Evolutionary conservation across 2,888 invertebrate genomes (phyloP).

Genomic region (Papilio protenor): DNA sequence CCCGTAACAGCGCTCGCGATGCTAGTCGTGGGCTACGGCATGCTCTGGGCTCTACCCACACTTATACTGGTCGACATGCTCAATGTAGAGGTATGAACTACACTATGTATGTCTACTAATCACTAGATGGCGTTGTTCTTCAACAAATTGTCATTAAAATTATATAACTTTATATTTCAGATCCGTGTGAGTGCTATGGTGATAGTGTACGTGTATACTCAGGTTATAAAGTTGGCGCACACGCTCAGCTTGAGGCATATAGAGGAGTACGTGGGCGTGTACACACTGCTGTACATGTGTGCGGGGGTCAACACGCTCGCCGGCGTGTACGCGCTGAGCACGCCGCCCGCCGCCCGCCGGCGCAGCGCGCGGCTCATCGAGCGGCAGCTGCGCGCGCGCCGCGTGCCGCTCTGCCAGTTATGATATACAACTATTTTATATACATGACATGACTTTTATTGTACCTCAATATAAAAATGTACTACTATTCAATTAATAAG

Average conservation of each 20-base stretch:
- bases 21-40: slow-evolving; percentile 66
- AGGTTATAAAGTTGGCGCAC: slow-evolving; percentile 66
- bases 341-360: slow-evolving; percentile 61
- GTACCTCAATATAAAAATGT: background rate
- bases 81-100: slow-evolving; percentile 65
- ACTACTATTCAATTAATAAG: too few species aligned
- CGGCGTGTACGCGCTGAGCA: slow-evolving; percentile 67
- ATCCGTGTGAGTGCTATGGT: slow-evolving; percentile 65
- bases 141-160: too few species aligned
- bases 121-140: background rate
- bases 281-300: slow-evolving; percentile 69
- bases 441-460: slow-evolving; percentile 26
- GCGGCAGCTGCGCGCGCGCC: slow-evolving; percentile 60
- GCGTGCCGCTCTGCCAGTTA: slow-evolving; percentile 65
- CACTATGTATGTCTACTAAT: background rate
- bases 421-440: slow-evolving; percentile 40
- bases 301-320: slow-evolving; percentile 69
- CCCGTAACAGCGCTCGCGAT: slow-evolving; percentile 61
- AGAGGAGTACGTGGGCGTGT: slow-evolving; percentile 68
- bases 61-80: slow-evolving; percentile 66
- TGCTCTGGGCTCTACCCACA: slow-evolving; percentile 65
- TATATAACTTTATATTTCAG: too few species aligned
- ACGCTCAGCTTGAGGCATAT: slow-evolving; percentile 67
- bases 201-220: slow-evolving; percentile 62
- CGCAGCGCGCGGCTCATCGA: slow-evolving; percentile 68